Evolutionary conservation across 2,113 vertebrate genomes (phyloP).

Genomic region (Nicator chloris): DNA sequence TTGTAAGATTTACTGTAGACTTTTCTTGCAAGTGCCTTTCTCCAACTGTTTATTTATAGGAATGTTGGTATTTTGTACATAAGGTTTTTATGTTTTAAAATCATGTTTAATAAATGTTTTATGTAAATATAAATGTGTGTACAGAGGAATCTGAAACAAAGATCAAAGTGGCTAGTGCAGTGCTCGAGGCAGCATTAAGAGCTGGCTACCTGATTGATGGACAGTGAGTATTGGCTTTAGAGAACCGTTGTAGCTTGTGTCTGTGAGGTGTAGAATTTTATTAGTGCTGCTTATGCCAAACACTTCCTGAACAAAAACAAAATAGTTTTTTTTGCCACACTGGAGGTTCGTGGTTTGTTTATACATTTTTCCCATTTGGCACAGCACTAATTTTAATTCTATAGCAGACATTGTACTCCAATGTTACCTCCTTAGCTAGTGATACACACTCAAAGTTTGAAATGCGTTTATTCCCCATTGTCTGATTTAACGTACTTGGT

Average conservation of each 20-base stretch:
- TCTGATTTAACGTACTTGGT: background rate
- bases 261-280: conserved; percentile 49
- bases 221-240: conserved; percentile 65
- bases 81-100: conserved; percentile 74
- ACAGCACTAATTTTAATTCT: background rate
- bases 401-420: background rate
- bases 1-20: conserved; percentile 81
- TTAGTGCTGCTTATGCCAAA: conserved; percentile 62
- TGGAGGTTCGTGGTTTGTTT: background rate
- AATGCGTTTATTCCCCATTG: background rate
- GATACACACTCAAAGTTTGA: background rate
- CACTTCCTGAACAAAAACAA: background rate
- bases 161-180: conserved; percentile 66
- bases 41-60: conserved; percentile 84
- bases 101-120: conserved; percentile 78
- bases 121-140: conserved; percentile 78
- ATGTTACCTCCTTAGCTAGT: background rate
- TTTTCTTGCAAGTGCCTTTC: conserved; percentile 88
- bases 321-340: background rate
- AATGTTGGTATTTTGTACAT: conserved; percentile 82
- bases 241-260: conserved; percentile 62
- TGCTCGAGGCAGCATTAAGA: conserved; percentile 61
- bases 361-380: background rate
- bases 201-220: conserved; percentile 54
- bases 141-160: conserved; percentile 69